Base-by-base conservation (phyloP, 1,140 invertebrate species). In the Polypedilum pembai region DNA sequence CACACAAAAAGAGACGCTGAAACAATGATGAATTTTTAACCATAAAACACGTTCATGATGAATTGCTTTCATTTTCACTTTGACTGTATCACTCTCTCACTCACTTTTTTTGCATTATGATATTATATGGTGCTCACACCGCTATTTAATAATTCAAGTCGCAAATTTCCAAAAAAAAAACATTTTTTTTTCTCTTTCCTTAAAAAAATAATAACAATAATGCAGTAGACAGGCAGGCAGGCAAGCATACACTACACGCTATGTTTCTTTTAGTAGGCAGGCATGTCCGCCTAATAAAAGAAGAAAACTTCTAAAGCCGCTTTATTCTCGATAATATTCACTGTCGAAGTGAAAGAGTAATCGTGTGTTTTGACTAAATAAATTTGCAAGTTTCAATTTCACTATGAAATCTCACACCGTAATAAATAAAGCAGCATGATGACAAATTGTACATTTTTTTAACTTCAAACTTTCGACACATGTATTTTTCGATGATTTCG, bases 31-130 rank as follows among this genome's bases (percentile, higher is more conserved):
- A 56, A 12, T 56, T 56, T 56, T 56, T 56, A 45, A n/a, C n/a
- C 45, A 56, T 56, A 56, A 56, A 56, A 4, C 45, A 56, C 45
- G 45, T 56, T 56, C 45, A 56, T 56, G 45, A 56, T 56, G 45
- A 56, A 56, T 56, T 56, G 10, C 45, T 56, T 56, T 56, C 45
- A 56, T 56, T 56, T 56, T 56, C 45, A 56, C 45, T 56, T 56
- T 56, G 15, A 56, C 45, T 56, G n/a, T 56, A 56, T 33, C 24
- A 3, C 24, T 33, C 24, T 33, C 24, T 33, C 24, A 3, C 24
- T 3, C 24, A 33, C 24, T 5, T 33, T 33, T 33, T 33, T 33
- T 33, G 24, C 45, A n/a, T 56, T 12, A 56, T 56, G 45, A 56
- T 56, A 15, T 56, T n/a, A 56, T 56, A n/a, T 56, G 45, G 45